Evolutionary conservation across 2,113 vertebrate genomes (phyloP), one percentile per base, ranked within the genome.

Genomic region (Nematolebias whitei): DNA sequence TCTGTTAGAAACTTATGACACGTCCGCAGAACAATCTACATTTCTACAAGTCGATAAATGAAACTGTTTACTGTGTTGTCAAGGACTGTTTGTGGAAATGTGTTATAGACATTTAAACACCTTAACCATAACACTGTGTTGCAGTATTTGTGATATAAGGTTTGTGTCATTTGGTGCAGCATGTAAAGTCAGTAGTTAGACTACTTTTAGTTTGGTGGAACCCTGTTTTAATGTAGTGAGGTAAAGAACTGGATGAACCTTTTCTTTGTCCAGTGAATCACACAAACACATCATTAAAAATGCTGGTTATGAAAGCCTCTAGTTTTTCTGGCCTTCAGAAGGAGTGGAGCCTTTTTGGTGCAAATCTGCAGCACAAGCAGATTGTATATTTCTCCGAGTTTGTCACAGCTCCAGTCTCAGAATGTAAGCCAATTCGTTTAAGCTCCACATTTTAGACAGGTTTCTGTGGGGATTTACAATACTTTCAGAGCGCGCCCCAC

Each of bases 391-490:
- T 87, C 71, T 81, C 63, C 11, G 69, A 74, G 65, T 68, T 77
- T 80, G 62, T 79, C 29, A 38, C 74, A 81, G 79, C 84, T 84
- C 82, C 81, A 69, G 54, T 70, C 71, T 87, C n/a, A 9, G 60
- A 50, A 74, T 64, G 52, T 83, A 86, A 89, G 75, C 87, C 88
- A 88, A 88, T 90, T 90, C 86, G 85, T 79, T 86, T 86, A 80
- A 88, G 74, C 80, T 86, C 80, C 73, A 88, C 79, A 70, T 91
- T 87, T 86, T 55, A 83, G 78, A 84, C 83, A 83, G 75, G 78
- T 90, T 87, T 72, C 85, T 83, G 80, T 85, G 77, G 62, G 74
- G 83, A 86, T 85, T 87, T 88, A 81, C 64, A 80, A 76, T 66
- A 77, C 69, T 74, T 86, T 80, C 51, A 84, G 56, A 73, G 40